Evolutionary conservation across 2,113 vertebrate genomes (phyloP).

Genomic region (Bubalus kerabau): DNA sequence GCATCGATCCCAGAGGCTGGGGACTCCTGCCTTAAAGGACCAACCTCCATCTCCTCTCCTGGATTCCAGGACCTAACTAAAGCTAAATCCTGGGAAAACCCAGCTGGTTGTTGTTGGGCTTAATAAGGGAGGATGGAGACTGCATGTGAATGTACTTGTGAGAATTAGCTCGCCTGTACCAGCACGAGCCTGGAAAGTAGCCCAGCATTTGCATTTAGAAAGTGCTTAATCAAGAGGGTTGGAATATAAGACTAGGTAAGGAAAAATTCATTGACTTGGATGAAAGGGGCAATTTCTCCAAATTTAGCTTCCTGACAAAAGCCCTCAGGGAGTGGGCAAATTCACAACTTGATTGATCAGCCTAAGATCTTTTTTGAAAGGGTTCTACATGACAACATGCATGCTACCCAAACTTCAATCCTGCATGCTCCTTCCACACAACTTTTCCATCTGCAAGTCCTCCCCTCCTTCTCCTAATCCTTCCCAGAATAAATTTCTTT

Average conservation of each 20-base stretch:
- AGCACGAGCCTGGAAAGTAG: neutral
- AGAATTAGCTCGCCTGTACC: neutral
- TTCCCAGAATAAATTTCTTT: neutral
- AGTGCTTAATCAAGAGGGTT: neutral
- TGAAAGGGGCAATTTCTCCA: neutral
- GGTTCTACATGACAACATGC: neutral
- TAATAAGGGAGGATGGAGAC: neutral
- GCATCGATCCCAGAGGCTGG: neutral
- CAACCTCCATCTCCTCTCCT: neutral
- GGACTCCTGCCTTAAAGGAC: neutral
- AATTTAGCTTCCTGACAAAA: neutral
- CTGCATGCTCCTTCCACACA: neutral
- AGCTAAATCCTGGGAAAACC: neutral
- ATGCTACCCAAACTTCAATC: neutral
- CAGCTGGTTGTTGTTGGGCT: neutral
- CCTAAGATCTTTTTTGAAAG: neutral
- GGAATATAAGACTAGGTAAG: neutral
- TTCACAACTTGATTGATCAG: neutral
- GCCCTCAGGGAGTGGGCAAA: neutral
- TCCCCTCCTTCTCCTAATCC: neutral
- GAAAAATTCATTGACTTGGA: neutral
- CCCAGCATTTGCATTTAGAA: neutral
- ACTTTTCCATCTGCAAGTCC: neutral
- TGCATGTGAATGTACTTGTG: neutral
- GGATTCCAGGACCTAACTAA: neutral